These are phyloP conservation scores for Rhorus exstirpatorius DNA, from an alignment of 2,888 invertebrate species.

Conservation along the genomic window DNA sequence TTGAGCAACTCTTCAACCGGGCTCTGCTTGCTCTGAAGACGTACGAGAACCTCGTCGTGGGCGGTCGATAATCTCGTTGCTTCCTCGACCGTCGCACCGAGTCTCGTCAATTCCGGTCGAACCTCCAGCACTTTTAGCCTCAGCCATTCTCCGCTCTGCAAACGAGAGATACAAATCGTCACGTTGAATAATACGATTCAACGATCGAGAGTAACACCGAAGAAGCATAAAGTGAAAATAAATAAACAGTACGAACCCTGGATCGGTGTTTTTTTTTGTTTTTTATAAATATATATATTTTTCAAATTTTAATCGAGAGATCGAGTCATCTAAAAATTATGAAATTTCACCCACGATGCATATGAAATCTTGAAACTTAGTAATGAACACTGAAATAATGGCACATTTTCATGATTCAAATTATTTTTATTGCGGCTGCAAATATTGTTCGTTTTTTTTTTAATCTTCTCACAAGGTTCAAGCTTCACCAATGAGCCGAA, in stretches of 20 bases:
- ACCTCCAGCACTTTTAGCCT: constrained; percentile 95
- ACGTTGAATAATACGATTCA: constrained; percentile 7
- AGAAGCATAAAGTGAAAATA: not conserved
- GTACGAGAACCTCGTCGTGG: constrained; percentile 93
- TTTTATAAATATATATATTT: not conserved
- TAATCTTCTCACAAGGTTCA: no score
- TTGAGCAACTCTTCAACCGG: constrained; percentile 95
- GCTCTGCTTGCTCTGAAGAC: constrained; percentile 95
- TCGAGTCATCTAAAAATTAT: no score
- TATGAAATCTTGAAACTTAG: no score
- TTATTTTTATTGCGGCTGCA: no score
- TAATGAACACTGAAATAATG: no score
- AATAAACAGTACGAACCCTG: not conserved
- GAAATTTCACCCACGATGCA: no score
- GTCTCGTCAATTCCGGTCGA: constrained; percentile 93
- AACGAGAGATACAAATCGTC: constrained; percentile 27
- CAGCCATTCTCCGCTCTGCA: constrained; percentile 93
- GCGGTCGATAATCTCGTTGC: constrained; percentile 91
- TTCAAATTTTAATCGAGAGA: no score
- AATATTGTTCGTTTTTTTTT: no score
- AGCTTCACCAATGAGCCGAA: no score
- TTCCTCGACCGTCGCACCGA: constrained; percentile 92
- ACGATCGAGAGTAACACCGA: not conserved
- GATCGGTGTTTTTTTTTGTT: not conserved
- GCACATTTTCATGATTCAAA: not conserved